Percentiles rank a stretch among this genome's conserved stretches.
phyloP scores from a whole-genome alignment of 2,797 vertebrate species.

The Diglossa cyanea region DNA sequence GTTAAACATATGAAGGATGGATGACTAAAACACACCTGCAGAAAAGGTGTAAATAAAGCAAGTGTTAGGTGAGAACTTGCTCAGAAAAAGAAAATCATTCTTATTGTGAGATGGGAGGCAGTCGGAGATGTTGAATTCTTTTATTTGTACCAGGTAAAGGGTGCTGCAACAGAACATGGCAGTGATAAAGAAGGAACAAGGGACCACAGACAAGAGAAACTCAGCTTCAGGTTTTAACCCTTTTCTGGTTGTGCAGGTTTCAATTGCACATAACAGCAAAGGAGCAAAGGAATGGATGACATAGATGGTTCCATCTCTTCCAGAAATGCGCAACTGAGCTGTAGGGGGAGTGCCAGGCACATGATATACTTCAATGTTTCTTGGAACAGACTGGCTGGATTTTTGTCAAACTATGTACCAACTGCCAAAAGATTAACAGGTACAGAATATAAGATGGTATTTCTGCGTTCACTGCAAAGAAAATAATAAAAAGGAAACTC shows the following conservation, averaged over 20 bases:
- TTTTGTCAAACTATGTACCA: background rate
- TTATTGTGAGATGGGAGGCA: constrained; percentile 77
- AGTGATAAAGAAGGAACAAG: constrained; percentile 53
- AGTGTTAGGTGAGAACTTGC: background rate
- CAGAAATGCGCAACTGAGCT: background rate
- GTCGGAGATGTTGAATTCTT: constrained; percentile 83
- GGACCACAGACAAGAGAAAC: background rate
- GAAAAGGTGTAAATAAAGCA: background rate
- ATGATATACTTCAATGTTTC: accelerated
- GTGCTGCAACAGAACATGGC: constrained; percentile 63
- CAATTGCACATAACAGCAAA: accelerated
- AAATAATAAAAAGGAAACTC: background rate
- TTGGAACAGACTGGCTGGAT: background rate
- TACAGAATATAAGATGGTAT: background rate
- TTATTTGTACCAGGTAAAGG: constrained; percentile 78
- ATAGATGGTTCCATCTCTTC: background rate
- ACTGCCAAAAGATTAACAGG: background rate
- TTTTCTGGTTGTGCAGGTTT: background rate
- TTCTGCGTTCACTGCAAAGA: background rate
- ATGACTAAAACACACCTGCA: background rate
- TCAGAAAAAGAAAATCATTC: background rate
- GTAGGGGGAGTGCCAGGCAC: constrained; percentile 41
- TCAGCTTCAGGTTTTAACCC: background rate
- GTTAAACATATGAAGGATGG: background rate
- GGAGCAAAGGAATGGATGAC: background rate